Evolutionary conservation across 1,140 invertebrate species (phyloP), one percentile per base, ranked within the genome.

Genomic region (Cotesia chilonis): DNA sequence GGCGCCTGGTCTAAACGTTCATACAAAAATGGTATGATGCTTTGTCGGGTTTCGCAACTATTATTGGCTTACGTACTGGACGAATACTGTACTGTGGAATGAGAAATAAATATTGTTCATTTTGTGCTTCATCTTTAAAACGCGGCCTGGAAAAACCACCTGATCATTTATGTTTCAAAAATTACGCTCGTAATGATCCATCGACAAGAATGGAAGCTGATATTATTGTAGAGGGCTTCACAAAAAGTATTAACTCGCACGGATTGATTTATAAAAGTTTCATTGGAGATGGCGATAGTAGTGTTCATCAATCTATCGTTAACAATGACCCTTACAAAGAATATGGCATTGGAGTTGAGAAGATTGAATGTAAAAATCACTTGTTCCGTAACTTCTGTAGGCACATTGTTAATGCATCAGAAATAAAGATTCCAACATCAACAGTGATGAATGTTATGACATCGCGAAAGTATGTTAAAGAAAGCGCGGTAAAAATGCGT

Each of bases 121-220:
- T 78, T 57, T 86, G 83, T 72, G 76, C 57, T 68, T 55, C 65
- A 73, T 74, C 73, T 74, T 41, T 74, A 57, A 14, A 54, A 69
- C 71, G 36, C 57, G 10, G 75, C 77, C 72, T 9, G 55, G 64
- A 28, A 65, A n/a, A 51, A 69, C 72, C 74, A 4, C 72, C 68
- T 17, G 38, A 63, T 28, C 83, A 80, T 68, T 61, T 35, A 51
- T 83, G 80, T 74, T 83, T 51, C 68, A 80, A 74, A 74, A 84
- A 86, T 71, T 87, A 78, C 77, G 38, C 57, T 61, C 4, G 3
- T 2, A 4, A 73, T 71, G 20, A 17, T 14, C 61, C 66, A 41
- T 83, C 84, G 3, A 81, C 80, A 3, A 75, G 74, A 6, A 88
- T 88, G 85, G 86, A 88, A 72, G 20, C 78, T 10, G 77, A 80